Percentiles rank a stretch among this genome's conserved stretches.
These are phyloP conservation scores for Apamea crenata DNA, from an alignment of 2,888 invertebrate species.

Conservation along the genomic window DNA sequence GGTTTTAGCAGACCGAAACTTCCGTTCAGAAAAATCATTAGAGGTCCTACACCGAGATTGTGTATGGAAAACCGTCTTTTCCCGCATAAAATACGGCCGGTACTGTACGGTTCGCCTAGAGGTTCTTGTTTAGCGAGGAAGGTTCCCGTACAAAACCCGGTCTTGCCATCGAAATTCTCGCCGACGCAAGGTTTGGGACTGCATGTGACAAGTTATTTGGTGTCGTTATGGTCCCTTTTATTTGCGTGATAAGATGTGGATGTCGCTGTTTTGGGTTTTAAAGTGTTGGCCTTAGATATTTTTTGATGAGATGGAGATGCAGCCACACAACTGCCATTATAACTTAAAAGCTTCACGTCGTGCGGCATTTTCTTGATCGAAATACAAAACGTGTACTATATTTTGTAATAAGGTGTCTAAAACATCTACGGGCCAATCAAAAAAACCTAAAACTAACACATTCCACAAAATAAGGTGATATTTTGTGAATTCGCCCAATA, in stretches of 20 bases:
- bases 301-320: background rate
- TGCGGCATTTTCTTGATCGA: background rate
- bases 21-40: conserved; percentile 82
- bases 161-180: conserved; percentile 90
- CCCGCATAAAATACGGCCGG: conserved; percentile 77
- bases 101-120: conserved; percentile 78
- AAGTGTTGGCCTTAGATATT: conserved; percentile 12
- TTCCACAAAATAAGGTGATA: conserved; percentile 54
- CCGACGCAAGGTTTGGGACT: conserved; percentile 85
- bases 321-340: background rate
- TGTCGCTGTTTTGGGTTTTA: conserved; percentile 11
- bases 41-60: conserved; percentile 82
- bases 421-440: conserved; percentile 21
- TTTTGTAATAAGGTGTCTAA: background rate
- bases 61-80: conserved; percentile 82
- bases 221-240: conserved; percentile 72
- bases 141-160: conserved; percentile 84
- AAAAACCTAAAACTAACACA: conserved; percentile 15
- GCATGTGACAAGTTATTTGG: conserved; percentile 74
- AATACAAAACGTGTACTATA: background rate
- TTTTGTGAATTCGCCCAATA: conserved; percentile 65
- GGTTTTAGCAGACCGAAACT: conserved; percentile 84
- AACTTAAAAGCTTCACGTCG: background rate
- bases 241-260: conserved; percentile 62
- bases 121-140: conserved; percentile 87